Conservation (phyloP, 2,797 vertebrate genomes). For the Galagoides demidoff region DNA sequence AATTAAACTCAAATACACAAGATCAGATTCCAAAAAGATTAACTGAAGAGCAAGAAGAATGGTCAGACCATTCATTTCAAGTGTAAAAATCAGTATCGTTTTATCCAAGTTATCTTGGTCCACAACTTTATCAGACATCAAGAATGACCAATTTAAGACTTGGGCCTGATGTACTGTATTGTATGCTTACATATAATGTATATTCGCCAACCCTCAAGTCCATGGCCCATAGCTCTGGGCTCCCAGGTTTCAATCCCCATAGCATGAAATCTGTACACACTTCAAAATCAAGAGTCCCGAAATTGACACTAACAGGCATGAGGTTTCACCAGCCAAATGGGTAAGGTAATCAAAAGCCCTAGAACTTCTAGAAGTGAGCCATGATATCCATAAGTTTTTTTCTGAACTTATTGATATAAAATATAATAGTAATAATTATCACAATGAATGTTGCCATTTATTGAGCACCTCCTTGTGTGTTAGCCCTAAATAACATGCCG, state of each 20-base stretch:
- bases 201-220: neutral
- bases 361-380: neutral
- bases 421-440: neutral
- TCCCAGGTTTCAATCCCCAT: neutral
- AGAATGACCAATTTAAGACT: neutral
- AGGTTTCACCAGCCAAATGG: neutral
- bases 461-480: neutral
- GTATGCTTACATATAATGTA: neutral
- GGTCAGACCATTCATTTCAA: neutral
- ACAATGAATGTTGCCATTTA: neutral
- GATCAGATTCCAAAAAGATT: neutral
- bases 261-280: neutral
- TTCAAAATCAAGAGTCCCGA: neutral
- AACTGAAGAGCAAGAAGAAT: neutral
- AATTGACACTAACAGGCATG: neutral
- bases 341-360: neutral
- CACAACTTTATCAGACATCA: neutral
- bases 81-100: neutral
- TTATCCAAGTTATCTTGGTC: neutral
- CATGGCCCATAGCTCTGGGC: neutral
- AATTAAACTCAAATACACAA: neutral
- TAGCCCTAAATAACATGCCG: neutral
- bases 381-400: neutral
- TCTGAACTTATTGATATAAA: neutral
- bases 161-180: neutral